A percentile compares a stretch with the other conserved stretches of the same genome.
Evolutionary conservation across 2,113 vertebrate species (phyloP).

Genomic region (Acanthochromis polyacanthus): DNA sequence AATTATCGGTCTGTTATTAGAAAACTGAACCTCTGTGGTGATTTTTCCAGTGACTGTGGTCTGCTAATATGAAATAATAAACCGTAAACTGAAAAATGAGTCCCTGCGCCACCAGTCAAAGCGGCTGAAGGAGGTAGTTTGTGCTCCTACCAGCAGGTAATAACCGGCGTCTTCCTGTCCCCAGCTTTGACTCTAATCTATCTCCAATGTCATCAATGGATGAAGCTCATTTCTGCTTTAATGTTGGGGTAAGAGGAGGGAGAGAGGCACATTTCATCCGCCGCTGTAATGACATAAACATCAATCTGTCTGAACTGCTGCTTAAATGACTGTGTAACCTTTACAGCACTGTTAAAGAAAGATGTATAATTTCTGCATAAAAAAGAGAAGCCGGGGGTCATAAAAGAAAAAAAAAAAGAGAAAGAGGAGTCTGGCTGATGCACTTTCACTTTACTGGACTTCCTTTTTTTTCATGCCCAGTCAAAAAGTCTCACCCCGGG

Average conservation of each 20-base stretch:
- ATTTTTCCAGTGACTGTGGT: no score
- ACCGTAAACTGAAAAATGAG: neutral
- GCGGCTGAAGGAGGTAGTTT: neutral
- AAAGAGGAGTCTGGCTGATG: conserved; percentile 63
- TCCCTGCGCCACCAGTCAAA: neutral
- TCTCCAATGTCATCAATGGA: conserved; percentile 76
- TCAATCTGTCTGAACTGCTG: conserved; percentile 86
- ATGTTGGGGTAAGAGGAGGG: conserved; percentile 65
- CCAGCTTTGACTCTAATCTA: conserved; percentile 58
- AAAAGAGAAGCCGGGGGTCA: conserved; percentile 62
- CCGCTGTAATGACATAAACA: conserved; percentile 83
- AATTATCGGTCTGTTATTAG: neutral
- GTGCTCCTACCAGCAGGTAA: conserved; percentile 29
- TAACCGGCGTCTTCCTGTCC: conserved; percentile 21
- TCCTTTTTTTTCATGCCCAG: conserved; percentile 62
- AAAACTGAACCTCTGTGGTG: neutral
- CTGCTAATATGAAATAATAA: neutral
- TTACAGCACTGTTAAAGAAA: conserved; percentile 84
- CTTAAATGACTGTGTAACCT: conserved; percentile 87
- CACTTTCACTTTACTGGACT: conserved; percentile 68
- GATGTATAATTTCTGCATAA: conserved; percentile 81
- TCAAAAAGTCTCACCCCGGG: conserved; percentile 65
- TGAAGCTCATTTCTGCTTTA: conserved; percentile 76
- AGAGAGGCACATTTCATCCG: conserved; percentile 73
- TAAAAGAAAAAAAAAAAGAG: conserved; percentile 45